phyloP scores from a whole-genome alignment of 2,113 vertebrate species.

The Scomber japonicus region DNA sequence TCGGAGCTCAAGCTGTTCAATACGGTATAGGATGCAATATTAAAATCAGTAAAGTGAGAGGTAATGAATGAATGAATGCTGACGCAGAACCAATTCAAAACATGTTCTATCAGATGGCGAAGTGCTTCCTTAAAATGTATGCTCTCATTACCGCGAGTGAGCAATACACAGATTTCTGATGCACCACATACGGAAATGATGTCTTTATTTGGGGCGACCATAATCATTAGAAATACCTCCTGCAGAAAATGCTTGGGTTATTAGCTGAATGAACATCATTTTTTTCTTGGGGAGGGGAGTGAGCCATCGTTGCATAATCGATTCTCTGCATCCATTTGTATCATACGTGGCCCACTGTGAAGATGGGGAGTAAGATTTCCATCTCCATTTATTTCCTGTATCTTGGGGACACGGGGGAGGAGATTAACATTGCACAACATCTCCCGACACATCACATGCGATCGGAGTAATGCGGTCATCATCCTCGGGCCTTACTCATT shows the following conservation, averaged over 20 bases:
- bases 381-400: slow-evolving; percentile 70
- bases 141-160: neutral
- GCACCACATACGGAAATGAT: slow-evolving; percentile 6
- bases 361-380: slow-evolving; percentile 63
- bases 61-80: slow-evolving; percentile 33
- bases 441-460: slow-evolving; percentile 72
- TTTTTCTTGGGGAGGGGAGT: neutral
- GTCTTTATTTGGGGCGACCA: slow-evolving; percentile 14
- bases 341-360: slow-evolving; percentile 52
- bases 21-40: slow-evolving; percentile 14
- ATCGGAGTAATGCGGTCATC: slow-evolving; percentile 77
- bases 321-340: slow-evolving; percentile 61
- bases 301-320: slow-evolving; percentile 57
- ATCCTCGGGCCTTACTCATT: slow-evolving; percentile 77
- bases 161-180: neutral
- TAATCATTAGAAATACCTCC: slow-evolving; percentile 34
- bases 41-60: slow-evolving; percentile 42
- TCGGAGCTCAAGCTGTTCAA: slow-evolving; percentile 13
- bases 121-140: slow-evolving; percentile 2
- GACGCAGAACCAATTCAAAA: neutral
- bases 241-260: slow-evolving; percentile 26
- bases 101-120: slow-evolving; percentile 1
- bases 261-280: slow-evolving; percentile 28
- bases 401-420: slow-evolving; percentile 71
- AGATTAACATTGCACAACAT: slow-evolving; percentile 77